Evolutionary conservation across 2,888 invertebrate genomes (phyloP), one percentile per base, ranked within the genome.

Genomic region (Kryphioiulus occultus): DNA sequence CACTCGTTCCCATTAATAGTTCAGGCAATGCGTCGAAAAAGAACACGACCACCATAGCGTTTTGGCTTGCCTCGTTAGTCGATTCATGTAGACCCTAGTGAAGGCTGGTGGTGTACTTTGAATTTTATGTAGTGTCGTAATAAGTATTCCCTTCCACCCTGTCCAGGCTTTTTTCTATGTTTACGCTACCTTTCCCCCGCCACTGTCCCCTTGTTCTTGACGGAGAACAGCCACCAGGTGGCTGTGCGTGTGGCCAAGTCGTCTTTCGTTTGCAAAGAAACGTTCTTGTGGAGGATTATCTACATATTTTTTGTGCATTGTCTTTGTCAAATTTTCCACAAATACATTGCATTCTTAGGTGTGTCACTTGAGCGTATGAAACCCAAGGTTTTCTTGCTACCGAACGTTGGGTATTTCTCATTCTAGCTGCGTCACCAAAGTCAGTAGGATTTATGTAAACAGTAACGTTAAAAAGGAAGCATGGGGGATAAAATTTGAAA

Each of bases 291-390:
- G 47, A 47, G 47, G 47, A 47, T 47, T 47, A 82, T 32, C 26
- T 32, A 82, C 32, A 30, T 82, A 30, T 82, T 30, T 82, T 32
- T 82, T 82, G 82, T 82, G 82, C 82, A 82, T 26, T 82, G 82
- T 82, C 82, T 82, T 82, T 82, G 82, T 82, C 26, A 82, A 32
- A 32, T 26, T 82, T 82, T 82, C 32, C 82, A 82, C 82, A 82
- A 26, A 82, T 82, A 32, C 82, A 82, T 82, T 32, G 82, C 82
- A 82, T 30, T 82, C 47, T 47, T 47, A 82, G 82, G 32, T 82
- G 82, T 82, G 32, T 26, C 82, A 82, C 82, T 82, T 15, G 47
- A 47, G 47, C 47, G 47, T 47, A 47, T 47, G 26, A 32, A 26
- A 32, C 82, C 82, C 32, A 82, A 26, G 82, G 26, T 82, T 82